phyloP scores from a whole-genome alignment of 1,140 invertebrate species.

The Drosophila pandora region DNA sequence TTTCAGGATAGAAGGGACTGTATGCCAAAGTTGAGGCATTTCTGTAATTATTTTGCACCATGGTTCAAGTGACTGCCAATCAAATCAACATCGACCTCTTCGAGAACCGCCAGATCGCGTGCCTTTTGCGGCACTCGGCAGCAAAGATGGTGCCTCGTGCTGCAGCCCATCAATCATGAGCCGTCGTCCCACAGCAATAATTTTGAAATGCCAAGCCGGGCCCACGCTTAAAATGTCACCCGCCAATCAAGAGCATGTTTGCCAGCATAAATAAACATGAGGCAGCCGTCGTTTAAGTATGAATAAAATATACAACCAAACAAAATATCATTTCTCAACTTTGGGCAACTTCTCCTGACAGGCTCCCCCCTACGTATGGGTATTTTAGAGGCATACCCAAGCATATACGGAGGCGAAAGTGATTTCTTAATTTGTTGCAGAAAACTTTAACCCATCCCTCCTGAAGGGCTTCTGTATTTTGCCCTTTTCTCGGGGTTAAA shows the following conservation, averaged over 20 bases:
- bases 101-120: conserved; percentile 20
- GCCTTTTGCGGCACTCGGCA: conserved; percentile 14
- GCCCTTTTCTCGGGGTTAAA: conserved; percentile 50
- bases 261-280: conserved; percentile 53
- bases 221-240: conserved; percentile 69
- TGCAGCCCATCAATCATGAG: conserved; percentile 68
- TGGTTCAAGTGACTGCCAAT: conserved; percentile 22
- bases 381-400: conserved; percentile 2
- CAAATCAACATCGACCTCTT: conserved; percentile 35
- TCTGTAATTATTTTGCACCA: conserved; percentile 24
- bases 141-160: conserved; percentile 1
- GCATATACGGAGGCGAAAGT: conserved; percentile 51
- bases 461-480: not conserved
- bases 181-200: conserved; percentile 56
- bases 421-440: conserved; percentile 77
- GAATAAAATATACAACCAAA: conserved; percentile 39
- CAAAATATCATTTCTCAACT: conserved; percentile 36
- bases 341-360: conserved; percentile 18
- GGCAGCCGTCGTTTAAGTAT: conserved; percentile 35
- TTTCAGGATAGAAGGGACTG: not conserved
- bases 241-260: conserved; percentile 73
- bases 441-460: conserved; percentile 25
- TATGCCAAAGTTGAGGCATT: not conserved
- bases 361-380: not conserved
- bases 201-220: conserved; percentile 58